Evolutionary conservation across 2,113 vertebrate genomes (phyloP), one percentile per base, ranked within the genome.

Genomic region (Mixornis gularis): DNA sequence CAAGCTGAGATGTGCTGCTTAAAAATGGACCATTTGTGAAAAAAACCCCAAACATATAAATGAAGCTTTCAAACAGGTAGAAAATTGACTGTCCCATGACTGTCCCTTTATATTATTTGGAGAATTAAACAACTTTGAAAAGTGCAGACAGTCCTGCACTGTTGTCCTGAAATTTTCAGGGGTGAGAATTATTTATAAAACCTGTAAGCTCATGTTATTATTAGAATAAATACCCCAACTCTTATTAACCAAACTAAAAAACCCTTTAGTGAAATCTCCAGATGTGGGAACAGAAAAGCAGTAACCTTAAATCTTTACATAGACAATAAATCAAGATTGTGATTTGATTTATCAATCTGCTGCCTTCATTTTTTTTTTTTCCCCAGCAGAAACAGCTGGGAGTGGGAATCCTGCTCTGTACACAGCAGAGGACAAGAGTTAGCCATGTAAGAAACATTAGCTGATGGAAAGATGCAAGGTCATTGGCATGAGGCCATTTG

Each of bases 371-470:
- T 64, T 36, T 64, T 82, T 36, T 82, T 36, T 79, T 36, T 9
- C 19, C 19, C 22, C 13, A 53, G 7, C 12, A 83, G 68, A 17
- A 88, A 68, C 36, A 81, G 8, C 27, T 63, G 21, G 25, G 19
- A 52, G 17, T 30, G 2, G 8, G 15, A 52, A 69, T 66, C 14
- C 34, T 1, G 0, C 3, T 43, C 34, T 7, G 1, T 49, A 64
- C 6, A 13, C 4, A 21, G 2, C 1, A 1, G 9, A 68, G 43
- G 10, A 59, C 7, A n/a, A 53, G 22, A 85, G 36, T 53, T 29
- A 72, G 29, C 16, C 14, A 56, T 22, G 13, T 38, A 60, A 68
- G 59, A 63, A 80, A 74, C 40, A 59, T 17, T 48, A 70, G 8
- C 13, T 59, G 30, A 36, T 22, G 20, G 38, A 63, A 92, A 77